A percentile compares a stretch with the other conserved stretches of the same genome.
Conservation (phyloP, 2,888 invertebrate genomes). For the Strigamia crassipes region DNA sequence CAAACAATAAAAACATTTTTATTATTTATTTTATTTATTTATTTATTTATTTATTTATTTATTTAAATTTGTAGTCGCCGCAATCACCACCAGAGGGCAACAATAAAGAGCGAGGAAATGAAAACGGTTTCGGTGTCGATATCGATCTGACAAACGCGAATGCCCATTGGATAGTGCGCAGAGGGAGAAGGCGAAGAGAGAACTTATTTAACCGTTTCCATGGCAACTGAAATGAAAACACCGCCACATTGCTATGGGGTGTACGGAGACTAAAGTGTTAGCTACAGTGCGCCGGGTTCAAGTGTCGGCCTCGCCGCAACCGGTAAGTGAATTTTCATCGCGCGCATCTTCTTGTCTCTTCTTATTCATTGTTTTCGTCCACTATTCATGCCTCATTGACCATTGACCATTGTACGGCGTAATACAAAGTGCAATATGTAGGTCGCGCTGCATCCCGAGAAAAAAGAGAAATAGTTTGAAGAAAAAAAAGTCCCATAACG, state of each 20-base stretch:
- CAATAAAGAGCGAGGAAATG: background rate
- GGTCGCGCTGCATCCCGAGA: too few species aligned
- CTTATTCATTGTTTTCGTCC: too few species aligned
- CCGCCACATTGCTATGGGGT: conserved; percentile 37
- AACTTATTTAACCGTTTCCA: background rate
- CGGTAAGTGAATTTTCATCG: background rate
- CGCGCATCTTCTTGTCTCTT: too few species aligned
- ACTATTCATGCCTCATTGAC: too few species aligned
- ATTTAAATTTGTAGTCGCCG: too few species aligned
- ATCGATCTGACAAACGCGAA: background rate
- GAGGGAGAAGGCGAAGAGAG: background rate
- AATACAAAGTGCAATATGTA: too few species aligned
- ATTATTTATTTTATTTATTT: too few species aligned
- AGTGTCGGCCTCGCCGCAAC: conserved; percentile 12
- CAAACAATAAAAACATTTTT: too few species aligned
- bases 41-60: too few species aligned
- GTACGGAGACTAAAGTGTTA: conserved; percentile 18
- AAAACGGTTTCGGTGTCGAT: conserved; percentile 8
- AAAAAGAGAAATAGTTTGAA: too few species aligned
- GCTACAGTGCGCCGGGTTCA: conserved; percentile 2
- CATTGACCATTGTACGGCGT: too few species aligned
- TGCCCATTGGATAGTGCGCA: background rate
- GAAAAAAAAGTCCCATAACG: too few species aligned
- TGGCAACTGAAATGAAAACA: background rate
- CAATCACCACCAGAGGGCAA: conserved; percentile 15